Evolutionary conservation across 37 sponge, comb jelly and placozoan species (phyloP), one percentile per base, ranked within the genome.

Genomic region (Agelas oroides): DNA sequence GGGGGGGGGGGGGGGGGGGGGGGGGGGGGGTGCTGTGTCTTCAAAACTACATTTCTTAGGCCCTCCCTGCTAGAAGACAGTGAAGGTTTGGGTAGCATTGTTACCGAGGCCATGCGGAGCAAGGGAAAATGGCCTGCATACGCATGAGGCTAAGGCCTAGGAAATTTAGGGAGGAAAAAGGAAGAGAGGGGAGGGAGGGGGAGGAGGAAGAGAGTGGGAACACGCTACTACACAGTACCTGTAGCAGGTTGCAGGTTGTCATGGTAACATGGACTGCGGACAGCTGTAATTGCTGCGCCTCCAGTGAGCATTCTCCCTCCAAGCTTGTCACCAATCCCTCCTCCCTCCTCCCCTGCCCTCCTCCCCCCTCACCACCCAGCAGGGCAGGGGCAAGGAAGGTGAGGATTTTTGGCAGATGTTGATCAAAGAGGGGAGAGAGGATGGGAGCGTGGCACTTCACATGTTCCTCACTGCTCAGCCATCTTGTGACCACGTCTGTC

Each of bases 181-280:
- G 28, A 8, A 11, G 2, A 12, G 3, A 8, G 3, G 46, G 46
- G 3, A 8, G 3, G 46, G 3, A 8, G 3, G 46, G 3, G 46
- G 3, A 8, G 3, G 46, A 12, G 46, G 2, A 12, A 8, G 28
- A 8, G 28, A 8, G 64, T 46, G 46, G 3, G 46, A n/a, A n/a
- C n/a, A n/a, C n/a, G n/a, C n/a, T n/a, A n/a, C 46, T 46, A 46
- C 46, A 46, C 46, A 46, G 46, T 46, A 87, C 87, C 81, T 87
- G 56, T 18, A 87, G 40, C 52, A 87, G 79, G 15, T n/a, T 39
- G 52, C 81, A 80, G 67, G 65, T 65, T 17, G 65, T 53, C 27
- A 73, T 60, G 20, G 73, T 60, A 13, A 87, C 56, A 38, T 87
- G 87, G 0, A 80, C 32, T 11, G 25, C 32, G 36, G 72, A 71